Evolutionary conservation across 2,797 vertebrate genomes (phyloP), one percentile per base, ranked within the genome.

Genomic region (Hemibagrus guttatus): DNA sequence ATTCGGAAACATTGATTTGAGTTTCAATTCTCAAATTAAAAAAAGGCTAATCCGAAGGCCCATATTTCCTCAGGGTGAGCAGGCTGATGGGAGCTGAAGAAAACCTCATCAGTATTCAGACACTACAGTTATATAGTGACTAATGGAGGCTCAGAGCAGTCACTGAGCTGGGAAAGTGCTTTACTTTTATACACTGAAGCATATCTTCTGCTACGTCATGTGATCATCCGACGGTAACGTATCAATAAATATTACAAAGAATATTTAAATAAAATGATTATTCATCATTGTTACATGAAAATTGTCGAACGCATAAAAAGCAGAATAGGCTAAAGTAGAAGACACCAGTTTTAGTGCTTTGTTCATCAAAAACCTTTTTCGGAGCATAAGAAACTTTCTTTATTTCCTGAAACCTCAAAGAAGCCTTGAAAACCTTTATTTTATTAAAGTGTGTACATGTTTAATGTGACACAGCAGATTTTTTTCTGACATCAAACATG

Each of bases 21-120:
- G 89, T 93, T 93, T 92, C 88, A 94, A 88, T 93, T 88, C 90
- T 87, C 88, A 90, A 94, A 94, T 91, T 92, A 90, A 90, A 94
- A 39, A 49, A 92, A 91, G 89, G 84, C 84, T 93, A 93, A 94
- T 93, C 92, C 90, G 86, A 85, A 83, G 83, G 66, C 91, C 89
- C 88, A 91, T 87, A 93, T 94, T 91, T 94, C 93, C 92, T 92
- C 7, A 2, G 91, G 92, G 87, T 79, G 66, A 88, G 87, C 85
- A 88, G 84, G 90, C 78, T 90, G 89, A 88, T 90, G 66, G 89
- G 76, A 66, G 66, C 76, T 87, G 88, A 83, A 63, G 80, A 72
- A 75, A 82, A 71, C 64, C 74, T 79, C 74, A 63, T 80, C 72
- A 69, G 35, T 64, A 64, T 81, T 64, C 66, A 83, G 21, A 58